Evolutionary conservation across 64 coral and sea anemone species (phyloP).

Genomic region (Stichodactyla helianthus): DNA sequence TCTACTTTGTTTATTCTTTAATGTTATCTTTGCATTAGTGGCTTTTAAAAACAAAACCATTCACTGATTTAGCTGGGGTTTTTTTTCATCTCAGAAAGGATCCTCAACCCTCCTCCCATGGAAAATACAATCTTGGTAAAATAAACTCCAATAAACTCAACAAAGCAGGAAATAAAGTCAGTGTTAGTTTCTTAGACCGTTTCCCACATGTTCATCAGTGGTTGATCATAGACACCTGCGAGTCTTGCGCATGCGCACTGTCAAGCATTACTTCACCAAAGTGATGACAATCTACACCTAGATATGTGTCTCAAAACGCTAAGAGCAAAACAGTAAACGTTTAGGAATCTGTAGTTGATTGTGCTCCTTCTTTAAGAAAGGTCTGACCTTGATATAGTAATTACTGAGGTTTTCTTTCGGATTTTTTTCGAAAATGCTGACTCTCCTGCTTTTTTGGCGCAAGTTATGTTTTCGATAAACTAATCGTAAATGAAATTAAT

Average conservation of each 20-base stretch:
- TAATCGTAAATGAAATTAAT: not conserved
- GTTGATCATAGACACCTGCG: too few species aligned
- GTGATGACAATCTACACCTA: not conserved
- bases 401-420: not conserved
- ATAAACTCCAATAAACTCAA: too few species aligned
- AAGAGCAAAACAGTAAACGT: not conserved
- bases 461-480: not conserved
- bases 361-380: not conserved
- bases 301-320: not conserved
- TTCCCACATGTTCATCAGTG: too few species aligned
- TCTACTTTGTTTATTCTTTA: too few species aligned
- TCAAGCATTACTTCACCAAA: not conserved
- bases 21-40: too few species aligned
- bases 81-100: too few species aligned
- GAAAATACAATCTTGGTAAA: too few species aligned
- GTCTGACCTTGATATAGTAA: not conserved
- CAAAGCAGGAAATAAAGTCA: too few species aligned
- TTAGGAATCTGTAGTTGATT: not conserved
- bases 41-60: too few species aligned
- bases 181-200: too few species aligned
- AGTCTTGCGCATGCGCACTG: not conserved
- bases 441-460: not conserved
- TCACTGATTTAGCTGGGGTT: too few species aligned
- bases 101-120: too few species aligned
- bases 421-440: not conserved